A percentile compares a stretch with the other conserved stretches of the same genome.
These are phyloP conservation scores for Oreochromis spilurus DNA, from an alignment of 2,113 vertebrate genomes.

Conservation along the genomic window DNA sequence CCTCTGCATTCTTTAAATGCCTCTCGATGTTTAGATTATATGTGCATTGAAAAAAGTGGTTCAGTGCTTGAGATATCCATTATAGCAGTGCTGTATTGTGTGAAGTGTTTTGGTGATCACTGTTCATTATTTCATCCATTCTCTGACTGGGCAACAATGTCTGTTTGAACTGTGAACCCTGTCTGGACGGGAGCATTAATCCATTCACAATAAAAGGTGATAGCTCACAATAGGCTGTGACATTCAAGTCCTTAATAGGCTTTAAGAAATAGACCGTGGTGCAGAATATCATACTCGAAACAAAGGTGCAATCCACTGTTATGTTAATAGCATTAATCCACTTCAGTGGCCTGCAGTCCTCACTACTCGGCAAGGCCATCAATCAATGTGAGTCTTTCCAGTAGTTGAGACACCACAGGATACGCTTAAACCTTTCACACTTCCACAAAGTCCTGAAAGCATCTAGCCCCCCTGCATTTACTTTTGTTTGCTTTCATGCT, in stretches of 20 bases:
- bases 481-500: conserved; percentile 15
- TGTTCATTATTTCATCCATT: background rate
- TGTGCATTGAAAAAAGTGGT: background rate
- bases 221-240: conserved; percentile 40
- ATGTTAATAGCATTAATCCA: conserved; percentile 64
- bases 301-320: conserved; percentile 57
- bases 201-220: conserved; percentile 55
- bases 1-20: conserved; percentile 17
- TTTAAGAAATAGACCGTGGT: conserved; percentile 45
- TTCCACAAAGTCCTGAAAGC: conserved; percentile 14
- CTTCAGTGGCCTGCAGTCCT: conserved; percentile 23
- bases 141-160: background rate
- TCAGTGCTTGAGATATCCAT: background rate
- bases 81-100: background rate
- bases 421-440: conserved; percentile 52
- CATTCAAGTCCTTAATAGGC: conserved; percentile 47
- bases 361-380: conserved; percentile 40
- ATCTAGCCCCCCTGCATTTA: background rate
- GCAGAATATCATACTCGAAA: conserved; percentile 37
- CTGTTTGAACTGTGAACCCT: conserved; percentile 17
- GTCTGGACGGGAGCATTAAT: conserved; percentile 37
- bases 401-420: conserved; percentile 43
- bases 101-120: background rate
- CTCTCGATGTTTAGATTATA: background rate
- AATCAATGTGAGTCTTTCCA: conserved; percentile 39